Percentiles rank a stretch among this genome's conserved stretches.
Conservation (phyloP, 2,113 vertebrate species). For the Clupea harengus region DNA sequence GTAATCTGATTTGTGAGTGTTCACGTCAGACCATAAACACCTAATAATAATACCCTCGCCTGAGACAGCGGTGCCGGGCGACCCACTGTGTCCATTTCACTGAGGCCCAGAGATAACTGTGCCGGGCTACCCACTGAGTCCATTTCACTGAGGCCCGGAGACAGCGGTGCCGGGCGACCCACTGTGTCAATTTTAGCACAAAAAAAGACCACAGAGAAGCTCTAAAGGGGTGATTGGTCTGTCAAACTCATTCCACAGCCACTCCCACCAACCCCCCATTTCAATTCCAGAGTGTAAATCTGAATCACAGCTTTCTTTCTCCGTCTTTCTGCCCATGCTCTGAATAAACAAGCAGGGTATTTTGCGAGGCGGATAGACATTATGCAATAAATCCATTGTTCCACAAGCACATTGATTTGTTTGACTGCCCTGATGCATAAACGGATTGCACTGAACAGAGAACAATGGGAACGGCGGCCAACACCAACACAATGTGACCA, state of each 20-base stretch:
- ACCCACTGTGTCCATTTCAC: not conserved
- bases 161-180: not conserved
- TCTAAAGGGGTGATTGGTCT: not conserved
- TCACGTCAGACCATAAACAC: not conserved
- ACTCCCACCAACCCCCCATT: not conserved
- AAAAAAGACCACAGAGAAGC: not conserved
- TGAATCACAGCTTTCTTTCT: not conserved
- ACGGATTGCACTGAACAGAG: not conserved
- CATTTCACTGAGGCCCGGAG: not conserved
- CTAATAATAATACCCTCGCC: not conserved
- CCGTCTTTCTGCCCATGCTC: not conserved
- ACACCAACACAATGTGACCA: slow-evolving; percentile 1
- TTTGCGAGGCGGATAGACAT: not conserved
- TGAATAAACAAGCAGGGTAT: not conserved
- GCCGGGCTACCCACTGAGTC: not conserved
- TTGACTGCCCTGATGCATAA: not conserved
- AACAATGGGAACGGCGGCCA: not conserved
- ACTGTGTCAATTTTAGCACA: not conserved
- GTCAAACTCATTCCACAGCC: not conserved
- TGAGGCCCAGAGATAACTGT: not conserved
- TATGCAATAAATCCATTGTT: not conserved
- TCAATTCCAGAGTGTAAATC: not conserved
- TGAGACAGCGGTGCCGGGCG: not conserved
- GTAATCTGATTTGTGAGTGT: no score
- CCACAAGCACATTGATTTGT: slow-evolving; percentile 6